These are phyloP conservation scores for Pituophis catenifer DNA, from an alignment of 2,113 vertebrate genomes.

Conservation along the genomic window DNA sequence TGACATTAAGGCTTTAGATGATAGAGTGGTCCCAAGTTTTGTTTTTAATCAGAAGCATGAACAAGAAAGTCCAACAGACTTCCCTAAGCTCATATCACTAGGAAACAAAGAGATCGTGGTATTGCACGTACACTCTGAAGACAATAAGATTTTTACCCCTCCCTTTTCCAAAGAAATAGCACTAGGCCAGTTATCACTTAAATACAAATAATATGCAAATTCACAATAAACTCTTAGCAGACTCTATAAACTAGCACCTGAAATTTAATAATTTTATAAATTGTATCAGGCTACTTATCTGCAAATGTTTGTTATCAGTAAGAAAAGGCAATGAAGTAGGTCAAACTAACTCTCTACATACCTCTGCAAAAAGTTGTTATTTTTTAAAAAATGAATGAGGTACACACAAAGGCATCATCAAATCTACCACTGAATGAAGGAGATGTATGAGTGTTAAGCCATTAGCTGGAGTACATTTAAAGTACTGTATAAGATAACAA, in stretches of 20 bases:
- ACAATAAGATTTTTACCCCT: background rate
- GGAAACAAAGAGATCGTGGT: fast-evolving
- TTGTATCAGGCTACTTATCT: background rate
- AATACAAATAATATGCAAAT: background rate
- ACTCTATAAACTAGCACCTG: background rate
- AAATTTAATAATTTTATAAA: background rate
- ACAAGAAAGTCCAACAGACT: background rate
- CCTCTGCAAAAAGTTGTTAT: background rate
- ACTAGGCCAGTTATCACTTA: background rate
- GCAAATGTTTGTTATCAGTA: background rate
- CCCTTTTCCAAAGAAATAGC: background rate
- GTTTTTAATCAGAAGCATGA: background rate
- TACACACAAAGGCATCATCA: background rate
- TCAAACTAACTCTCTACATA: background rate
- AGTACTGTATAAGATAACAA: background rate
- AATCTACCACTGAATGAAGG: background rate
- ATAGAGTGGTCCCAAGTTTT: constrained; percentile 34
- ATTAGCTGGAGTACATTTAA: background rate
- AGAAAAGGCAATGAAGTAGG: background rate
- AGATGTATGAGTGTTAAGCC: background rate
- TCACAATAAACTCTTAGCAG: background rate
- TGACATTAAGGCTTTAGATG: constrained; percentile 26
- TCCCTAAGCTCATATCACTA: background rate
- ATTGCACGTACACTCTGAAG: background rate
- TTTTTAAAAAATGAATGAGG: too few relatives aligned